Evolutionary conservation across 2,797 vertebrate genomes (phyloP).

Genomic region (Tarsius wallacei): DNA sequence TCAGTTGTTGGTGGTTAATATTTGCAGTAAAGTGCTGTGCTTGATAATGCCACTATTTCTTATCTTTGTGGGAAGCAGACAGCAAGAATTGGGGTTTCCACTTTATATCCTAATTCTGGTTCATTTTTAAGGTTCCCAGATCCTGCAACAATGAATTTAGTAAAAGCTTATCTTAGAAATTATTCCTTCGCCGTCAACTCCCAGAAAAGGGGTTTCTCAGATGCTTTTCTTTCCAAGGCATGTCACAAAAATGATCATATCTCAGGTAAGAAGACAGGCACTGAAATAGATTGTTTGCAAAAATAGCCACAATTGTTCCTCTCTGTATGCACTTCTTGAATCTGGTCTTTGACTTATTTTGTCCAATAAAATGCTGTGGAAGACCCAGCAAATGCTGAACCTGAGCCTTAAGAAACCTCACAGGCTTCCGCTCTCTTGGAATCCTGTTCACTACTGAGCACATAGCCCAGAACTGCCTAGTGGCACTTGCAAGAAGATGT

Average conservation of each 20-base stretch:
- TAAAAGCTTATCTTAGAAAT: constrained; percentile 3
- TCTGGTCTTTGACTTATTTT: neutral
- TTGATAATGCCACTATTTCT: constrained; percentile 53
- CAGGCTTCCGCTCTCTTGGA: neutral
- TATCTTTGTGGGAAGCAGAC: constrained; percentile 41
- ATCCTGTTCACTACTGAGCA: neutral
- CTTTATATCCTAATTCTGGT: constrained; percentile 14
- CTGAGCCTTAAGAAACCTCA: neutral
- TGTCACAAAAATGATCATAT: neutral
- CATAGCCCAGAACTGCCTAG: neutral
- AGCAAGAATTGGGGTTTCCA: constrained; percentile 46
- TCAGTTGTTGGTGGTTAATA: constrained; percentile 78
- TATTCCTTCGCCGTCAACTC: neutral
- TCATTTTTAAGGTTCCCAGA: constrained; percentile 27
- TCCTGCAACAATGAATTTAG: neutral
- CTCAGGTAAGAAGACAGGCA: neutral
- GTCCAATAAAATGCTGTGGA: neutral
- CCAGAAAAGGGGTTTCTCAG: neutral
- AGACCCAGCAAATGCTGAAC: neutral
- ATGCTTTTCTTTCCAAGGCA: neutral
- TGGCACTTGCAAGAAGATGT: neutral
- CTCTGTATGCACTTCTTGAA: neutral
- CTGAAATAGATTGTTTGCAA: neutral
- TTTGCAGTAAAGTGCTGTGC: constrained; percentile 64
- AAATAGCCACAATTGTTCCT: neutral